Percentiles rank a stretch among this genome's conserved stretches.
These are phyloP conservation scores for Pachycephus smyrnensis DNA, from an alignment of 2,888 invertebrate genomes.

Conservation along the genomic window DNA sequence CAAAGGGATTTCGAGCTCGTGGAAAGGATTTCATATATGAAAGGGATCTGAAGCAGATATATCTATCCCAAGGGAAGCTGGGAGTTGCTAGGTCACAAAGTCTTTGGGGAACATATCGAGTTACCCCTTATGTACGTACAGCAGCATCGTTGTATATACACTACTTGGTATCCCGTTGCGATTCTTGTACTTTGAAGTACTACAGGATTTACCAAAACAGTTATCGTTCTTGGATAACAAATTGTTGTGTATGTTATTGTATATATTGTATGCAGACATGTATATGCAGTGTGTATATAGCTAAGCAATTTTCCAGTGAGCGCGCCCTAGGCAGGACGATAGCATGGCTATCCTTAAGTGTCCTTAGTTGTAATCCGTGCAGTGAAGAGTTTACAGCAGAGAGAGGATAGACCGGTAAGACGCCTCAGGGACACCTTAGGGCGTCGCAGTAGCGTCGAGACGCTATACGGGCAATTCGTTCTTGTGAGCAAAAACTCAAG, in stretches of 20 bases:
- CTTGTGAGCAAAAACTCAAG: not conserved
- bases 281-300: not conserved
- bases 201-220: not conserved
- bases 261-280: not conserved
- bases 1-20: not conserved
- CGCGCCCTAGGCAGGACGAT: not conserved
- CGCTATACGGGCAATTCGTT: slow-evolving; percentile 15
- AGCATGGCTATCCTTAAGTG: not conserved
- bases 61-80: not conserved
- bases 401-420: slow-evolving; percentile 1
- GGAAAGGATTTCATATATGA: not conserved
- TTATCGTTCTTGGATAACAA: not conserved
- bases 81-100: not conserved
- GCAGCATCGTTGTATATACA: not conserved
- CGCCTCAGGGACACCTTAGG: slow-evolving; percentile 20
- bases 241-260: not conserved
- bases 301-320: not conserved
- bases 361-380: not conserved
- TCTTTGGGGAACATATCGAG: not conserved
- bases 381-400: not conserved
- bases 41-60: not conserved
- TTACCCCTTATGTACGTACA: not conserved
- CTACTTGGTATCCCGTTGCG: not conserved
- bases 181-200: not conserved
- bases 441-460: slow-evolving; percentile 4